Evolutionary conservation across 2,888 invertebrate species (phyloP), one percentile per base, ranked within the genome.

Genomic region (Athripsodes cinereus): DNA sequence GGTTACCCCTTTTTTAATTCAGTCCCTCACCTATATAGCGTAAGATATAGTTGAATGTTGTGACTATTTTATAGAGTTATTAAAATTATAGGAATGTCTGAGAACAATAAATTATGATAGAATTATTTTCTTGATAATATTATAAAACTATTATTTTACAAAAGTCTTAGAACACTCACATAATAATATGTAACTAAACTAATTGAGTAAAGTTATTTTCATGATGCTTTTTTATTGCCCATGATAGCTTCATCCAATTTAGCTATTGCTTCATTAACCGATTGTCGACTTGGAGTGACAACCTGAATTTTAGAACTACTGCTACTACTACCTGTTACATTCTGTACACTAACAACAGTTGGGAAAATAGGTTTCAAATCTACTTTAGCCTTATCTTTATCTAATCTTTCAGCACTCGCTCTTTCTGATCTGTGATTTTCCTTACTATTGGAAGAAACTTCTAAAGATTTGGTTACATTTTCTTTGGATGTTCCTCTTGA

Each of bases 241-340:
- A 76, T 67, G 44, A 78, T 66, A 10, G 76, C 76, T 65, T 74
- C 72, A 16, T 77, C 77, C 69, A 78, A 64, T 66, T 72, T 73
- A 0, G 68, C 71, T 66, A 76, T 73, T 6, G 71, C 69, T 2
- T 69, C 73, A 19, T 57, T 54, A 5, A 53, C 53, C 8, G 46
- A n/a, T 2, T 35, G 34, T 44, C 57, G 22, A n/a, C 26, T 34
- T 5, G 51, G 21, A n/a, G 49, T 35, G 1, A 47, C 20, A 8
- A 49, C 50, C 11, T 34, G 13, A 31, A 44, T 47, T 10, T 22
- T 47, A 11, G 21, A 10, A 46, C n/a, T 6, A 22, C 47, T 20
- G 44, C 40, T 13, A n/a, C n/a, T n/a, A n/a, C n/a, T n/a, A 20
- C 46, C 18, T 3, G 47, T 13, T 26, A 48, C 35, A 18, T 40